Conservation (phyloP, 2,113 vertebrate genomes). For the Ramphastos sulfuratus region DNA sequence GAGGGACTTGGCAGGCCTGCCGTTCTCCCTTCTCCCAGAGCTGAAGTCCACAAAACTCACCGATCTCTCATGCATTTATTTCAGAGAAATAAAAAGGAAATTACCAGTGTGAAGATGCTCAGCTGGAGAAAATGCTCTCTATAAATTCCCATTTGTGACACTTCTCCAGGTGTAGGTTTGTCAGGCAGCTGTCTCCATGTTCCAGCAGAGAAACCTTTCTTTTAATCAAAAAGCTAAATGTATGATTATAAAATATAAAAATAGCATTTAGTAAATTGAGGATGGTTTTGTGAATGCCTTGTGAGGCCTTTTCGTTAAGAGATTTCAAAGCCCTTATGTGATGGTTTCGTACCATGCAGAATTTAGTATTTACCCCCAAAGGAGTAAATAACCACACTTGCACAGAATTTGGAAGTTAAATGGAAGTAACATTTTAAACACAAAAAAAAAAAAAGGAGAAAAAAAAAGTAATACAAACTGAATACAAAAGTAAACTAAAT, state of each 20-base stretch:
- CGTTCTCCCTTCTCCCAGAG: background rate
- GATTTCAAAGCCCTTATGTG: background rate
- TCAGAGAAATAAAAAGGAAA: slow-evolving; percentile 36
- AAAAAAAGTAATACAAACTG: too few species aligned
- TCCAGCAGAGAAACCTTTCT: background rate
- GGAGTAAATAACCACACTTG: too few species aligned
- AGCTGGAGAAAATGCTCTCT: background rate
- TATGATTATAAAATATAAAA: background rate
- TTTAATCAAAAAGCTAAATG: background rate
- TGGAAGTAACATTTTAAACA: too few species aligned
- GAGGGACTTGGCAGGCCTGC: slow-evolving; percentile 9
- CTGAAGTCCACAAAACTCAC: background rate
- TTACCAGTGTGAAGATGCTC: background rate
- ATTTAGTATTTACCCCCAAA: too few species aligned
- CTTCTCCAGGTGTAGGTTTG: background rate
- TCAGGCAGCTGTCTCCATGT: background rate
- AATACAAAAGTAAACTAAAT: too few species aligned
- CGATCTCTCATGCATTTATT: slow-evolving; percentile 19
- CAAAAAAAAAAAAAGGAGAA: too few species aligned
- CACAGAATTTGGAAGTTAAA: too few species aligned
- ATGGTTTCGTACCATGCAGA: too few species aligned
- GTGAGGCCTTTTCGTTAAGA: background rate
- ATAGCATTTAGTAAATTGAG: background rate
- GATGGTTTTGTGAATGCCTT: background rate
- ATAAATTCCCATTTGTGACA: background rate